phyloP scores from a whole-genome alignment of 2,797 vertebrate genomes.

The Garrulus glandarius region DNA sequence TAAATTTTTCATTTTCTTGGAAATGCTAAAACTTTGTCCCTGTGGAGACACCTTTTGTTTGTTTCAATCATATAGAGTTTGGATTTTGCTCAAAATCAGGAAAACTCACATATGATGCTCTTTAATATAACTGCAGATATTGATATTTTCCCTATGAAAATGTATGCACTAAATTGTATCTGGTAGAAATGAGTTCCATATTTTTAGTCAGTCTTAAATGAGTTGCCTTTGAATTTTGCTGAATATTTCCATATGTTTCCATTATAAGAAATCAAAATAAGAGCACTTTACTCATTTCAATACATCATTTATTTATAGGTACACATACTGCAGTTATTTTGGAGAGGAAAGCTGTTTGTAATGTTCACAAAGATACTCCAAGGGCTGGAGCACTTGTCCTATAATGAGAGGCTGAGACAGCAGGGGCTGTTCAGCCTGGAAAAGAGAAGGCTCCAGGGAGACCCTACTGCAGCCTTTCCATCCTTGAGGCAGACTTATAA shows the following conservation, averaged over 20 bases:
- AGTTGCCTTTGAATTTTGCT: not conserved
- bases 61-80: not conserved
- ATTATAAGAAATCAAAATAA: not conserved
- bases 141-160: not conserved
- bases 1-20: not conserved
- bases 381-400: not conserved
- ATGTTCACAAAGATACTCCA: not conserved
- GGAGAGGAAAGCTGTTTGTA: not conserved
- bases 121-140: not conserved
- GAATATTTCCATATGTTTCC: not conserved
- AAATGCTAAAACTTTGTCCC: not conserved
- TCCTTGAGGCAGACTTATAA: not conserved
- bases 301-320: not conserved
- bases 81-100: not conserved
- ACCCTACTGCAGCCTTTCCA: not conserved
- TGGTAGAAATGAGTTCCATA: not conserved
- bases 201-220: not conserved
- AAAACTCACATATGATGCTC: not conserved
- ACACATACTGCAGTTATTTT: not conserved
- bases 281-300: not conserved
- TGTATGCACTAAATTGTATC: not conserved
- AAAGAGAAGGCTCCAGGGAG: not conserved
- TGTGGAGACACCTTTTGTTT: not conserved
- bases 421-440: not conserved
- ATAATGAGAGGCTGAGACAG: not conserved